These are phyloP conservation scores for Cyphomyrus discorhynchus DNA, from an alignment of 2,113 vertebrate genomes.

Conservation along the genomic window DNA sequence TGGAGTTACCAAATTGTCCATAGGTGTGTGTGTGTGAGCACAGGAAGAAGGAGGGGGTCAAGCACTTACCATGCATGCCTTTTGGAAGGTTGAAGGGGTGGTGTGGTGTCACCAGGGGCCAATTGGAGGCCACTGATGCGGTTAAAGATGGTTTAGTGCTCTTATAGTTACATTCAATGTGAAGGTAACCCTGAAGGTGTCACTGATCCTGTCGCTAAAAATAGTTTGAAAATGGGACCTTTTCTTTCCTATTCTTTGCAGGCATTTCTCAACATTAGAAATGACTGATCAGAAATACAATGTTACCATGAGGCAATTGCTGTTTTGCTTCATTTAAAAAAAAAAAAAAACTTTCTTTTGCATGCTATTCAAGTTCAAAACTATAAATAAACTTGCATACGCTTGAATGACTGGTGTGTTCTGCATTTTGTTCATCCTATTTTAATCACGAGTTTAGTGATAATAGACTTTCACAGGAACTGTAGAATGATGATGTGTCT, in stretches of 20 bases:
- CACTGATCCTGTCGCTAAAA: background rate
- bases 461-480: background rate
- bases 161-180: background rate
- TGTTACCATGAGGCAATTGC: background rate
- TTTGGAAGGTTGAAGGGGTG: background rate
- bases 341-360: slow-evolving; percentile 13
- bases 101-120: background rate
- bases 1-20: too few relatives aligned
- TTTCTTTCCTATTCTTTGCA: slow-evolving; percentile 29
- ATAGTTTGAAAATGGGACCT: background rate
- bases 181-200: background rate
- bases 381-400: background rate
- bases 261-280: slow-evolving; percentile 44
- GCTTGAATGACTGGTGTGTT: slow-evolving; percentile 11
- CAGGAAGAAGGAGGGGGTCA: slow-evolving; percentile 45
- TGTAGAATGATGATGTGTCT: background rate
- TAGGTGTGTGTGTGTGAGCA: slow-evolving; percentile 33
- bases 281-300: slow-evolving; percentile 24
- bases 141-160: background rate
- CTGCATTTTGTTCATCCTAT: background rate
- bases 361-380: background rate
- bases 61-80: slow-evolving; percentile 18
- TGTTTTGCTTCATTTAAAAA: slow-evolving; percentile 3
- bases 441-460: background rate
- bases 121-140: background rate